phyloP scores from a whole-genome alignment of 2,797 vertebrate species.

The Yasuhikotakia modesta region DNA sequence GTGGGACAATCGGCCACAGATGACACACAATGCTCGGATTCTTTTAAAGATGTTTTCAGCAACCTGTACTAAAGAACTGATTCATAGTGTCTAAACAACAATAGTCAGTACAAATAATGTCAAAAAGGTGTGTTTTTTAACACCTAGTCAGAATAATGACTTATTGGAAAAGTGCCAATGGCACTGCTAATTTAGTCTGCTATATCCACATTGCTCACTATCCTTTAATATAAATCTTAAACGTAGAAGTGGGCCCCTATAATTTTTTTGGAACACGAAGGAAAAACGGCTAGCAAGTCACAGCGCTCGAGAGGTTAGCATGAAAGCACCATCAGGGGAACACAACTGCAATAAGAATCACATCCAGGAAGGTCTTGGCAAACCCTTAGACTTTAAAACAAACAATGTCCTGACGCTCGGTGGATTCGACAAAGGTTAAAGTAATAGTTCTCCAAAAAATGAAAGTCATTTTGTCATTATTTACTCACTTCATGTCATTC shows the following conservation, averaged over 20 bases:
- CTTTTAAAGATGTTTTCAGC: slow-evolving; percentile 34
- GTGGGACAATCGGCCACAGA: slow-evolving; percentile 34
- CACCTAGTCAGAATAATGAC: neutral
- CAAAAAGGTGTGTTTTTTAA: slow-evolving; percentile 7
- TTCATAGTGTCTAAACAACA: slow-evolving; percentile 11
- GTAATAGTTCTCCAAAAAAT: slow-evolving; percentile 3
- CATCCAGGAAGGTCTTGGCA: slow-evolving; percentile 68
- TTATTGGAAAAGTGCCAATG: neutral
- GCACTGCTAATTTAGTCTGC: slow-evolving; percentile 25
- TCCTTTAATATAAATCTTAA: slow-evolving; percentile 47
- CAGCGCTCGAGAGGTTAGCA: slow-evolving; percentile 35
- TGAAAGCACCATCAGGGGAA: slow-evolving; percentile 51
- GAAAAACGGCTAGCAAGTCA: slow-evolving; percentile 33
- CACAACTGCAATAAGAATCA: slow-evolving; percentile 54
- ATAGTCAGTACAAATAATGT: neutral
- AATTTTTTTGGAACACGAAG: slow-evolving; percentile 39
- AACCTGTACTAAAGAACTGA: slow-evolving; percentile 18
- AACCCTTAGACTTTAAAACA: slow-evolving; percentile 76
- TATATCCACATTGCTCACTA: slow-evolving; percentile 17
- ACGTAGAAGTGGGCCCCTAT: slow-evolving; percentile 44
- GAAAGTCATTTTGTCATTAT: neutral
- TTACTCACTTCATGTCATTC: neutral
- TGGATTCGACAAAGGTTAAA: slow-evolving; percentile 76
- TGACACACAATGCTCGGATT: slow-evolving; percentile 35
- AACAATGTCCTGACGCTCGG: slow-evolving; percentile 76